Evolutionary conservation across 1,140 invertebrate species (phyloP).

Genomic region (Atopsyche davidsoni): DNA sequence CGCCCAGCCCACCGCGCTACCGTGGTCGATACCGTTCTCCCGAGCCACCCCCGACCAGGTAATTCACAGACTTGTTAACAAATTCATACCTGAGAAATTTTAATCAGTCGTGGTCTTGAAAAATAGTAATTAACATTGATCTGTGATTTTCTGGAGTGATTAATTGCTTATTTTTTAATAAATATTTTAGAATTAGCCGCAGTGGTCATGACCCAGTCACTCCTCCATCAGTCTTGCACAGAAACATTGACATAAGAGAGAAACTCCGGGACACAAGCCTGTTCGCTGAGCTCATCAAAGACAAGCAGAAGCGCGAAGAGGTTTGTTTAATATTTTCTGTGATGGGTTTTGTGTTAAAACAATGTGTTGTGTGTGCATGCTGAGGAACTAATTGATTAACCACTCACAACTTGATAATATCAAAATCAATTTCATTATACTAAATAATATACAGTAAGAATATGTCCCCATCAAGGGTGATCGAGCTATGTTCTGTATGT

Average conservation of each 20-base stretch:
- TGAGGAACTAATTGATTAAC: conserved; percentile 7
- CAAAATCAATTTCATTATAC: conserved; percentile 1
- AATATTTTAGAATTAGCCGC: not conserved
- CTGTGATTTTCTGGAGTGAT: not conserved
- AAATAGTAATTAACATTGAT: not conserved
- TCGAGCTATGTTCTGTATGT: too few relatives aligned
- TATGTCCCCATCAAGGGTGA: too few relatives aligned
- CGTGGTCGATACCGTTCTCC: conserved; percentile 39
- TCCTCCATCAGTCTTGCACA: conserved; percentile 39
- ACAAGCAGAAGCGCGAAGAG: conserved; percentile 71
- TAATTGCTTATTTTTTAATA: conserved; percentile 1
- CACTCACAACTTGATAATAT: not conserved
- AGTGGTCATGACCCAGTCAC: not conserved
- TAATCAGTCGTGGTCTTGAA: too few relatives aligned
- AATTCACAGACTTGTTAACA: not conserved
- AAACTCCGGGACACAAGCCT: conserved; percentile 79
- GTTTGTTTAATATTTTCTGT: conserved; percentile 45
- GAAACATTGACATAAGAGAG: conserved; percentile 54
- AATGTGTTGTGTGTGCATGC: too few relatives aligned
- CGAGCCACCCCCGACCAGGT: conserved; percentile 10
- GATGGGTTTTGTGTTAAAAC: too few relatives aligned
- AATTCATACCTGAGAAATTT: too few relatives aligned
- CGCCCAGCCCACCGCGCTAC: conserved; percentile 36
- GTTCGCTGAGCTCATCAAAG: conserved; percentile 82
- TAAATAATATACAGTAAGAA: too few relatives aligned